Conservation (phyloP, 2,888 invertebrate species). For the Steinernema scapterisci region DNA sequence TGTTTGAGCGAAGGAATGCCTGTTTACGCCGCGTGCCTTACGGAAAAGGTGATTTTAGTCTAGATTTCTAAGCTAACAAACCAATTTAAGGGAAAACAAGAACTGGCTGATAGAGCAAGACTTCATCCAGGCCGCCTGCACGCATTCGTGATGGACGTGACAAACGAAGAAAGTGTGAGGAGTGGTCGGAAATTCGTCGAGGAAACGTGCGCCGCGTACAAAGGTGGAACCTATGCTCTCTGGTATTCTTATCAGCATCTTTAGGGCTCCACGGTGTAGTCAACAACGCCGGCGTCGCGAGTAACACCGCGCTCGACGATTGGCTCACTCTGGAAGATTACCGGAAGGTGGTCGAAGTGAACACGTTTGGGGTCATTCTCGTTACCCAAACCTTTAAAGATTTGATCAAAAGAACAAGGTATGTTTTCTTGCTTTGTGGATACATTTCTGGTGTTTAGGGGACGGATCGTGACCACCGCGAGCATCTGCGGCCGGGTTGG, state of each 20-base stretch:
- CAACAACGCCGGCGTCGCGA: slow-evolving; percentile 65
- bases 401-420: slow-evolving; percentile 57
- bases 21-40: slow-evolving; percentile 49
- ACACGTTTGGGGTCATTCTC: slow-evolving; percentile 67
- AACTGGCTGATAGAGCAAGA: slow-evolving; percentile 11
- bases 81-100: slow-evolving; percentile 26
- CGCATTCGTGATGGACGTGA: slow-evolving; percentile 59
- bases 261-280: slow-evolving; percentile 62
- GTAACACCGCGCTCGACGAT: slow-evolving; percentile 64
- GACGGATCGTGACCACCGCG: slow-evolving; percentile 69
- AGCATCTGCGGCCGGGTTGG: slow-evolving; percentile 68
- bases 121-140: slow-evolving; percentile 42
- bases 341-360: slow-evolving; percentile 53
- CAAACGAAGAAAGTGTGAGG: slow-evolving; percentile 54
- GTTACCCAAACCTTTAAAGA: slow-evolving; percentile 59
- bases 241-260: background rate
- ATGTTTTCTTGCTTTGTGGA: background rate
- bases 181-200: slow-evolving; percentile 49
- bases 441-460: slow-evolving; percentile 49
- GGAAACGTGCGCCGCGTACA: slow-evolving; percentile 42
- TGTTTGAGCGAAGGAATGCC: slow-evolving; percentile 47
- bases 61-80: no score
- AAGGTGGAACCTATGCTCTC: slow-evolving; percentile 41
- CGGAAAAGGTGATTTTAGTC: slow-evolving; percentile 34
- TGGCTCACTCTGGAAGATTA: slow-evolving; percentile 67